phyloP scores from a whole-genome alignment of 2,888 invertebrate species.

The Drosophila koepferae region DNA sequence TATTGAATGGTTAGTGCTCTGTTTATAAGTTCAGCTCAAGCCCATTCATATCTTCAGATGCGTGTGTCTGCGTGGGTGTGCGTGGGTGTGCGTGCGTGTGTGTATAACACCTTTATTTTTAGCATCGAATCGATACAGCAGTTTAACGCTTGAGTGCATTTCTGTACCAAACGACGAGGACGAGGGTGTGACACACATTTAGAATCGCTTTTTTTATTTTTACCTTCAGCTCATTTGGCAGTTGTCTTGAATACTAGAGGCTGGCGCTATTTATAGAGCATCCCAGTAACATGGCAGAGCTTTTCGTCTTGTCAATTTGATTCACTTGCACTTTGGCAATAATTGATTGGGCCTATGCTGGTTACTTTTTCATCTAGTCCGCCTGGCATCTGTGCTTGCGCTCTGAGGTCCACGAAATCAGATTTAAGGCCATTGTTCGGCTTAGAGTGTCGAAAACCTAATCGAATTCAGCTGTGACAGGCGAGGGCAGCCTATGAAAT shows the following conservation, averaged over 20 bases:
- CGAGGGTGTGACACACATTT: constrained; percentile 41
- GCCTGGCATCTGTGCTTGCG: neutral
- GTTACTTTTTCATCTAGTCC: neutral
- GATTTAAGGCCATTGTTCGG: neutral
- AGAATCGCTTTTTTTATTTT: constrained; percentile 40
- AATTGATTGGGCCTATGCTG: neutral
- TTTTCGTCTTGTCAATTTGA: neutral
- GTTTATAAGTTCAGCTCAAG: neutral
- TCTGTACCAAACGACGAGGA: constrained; percentile 28
- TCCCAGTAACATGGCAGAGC: neutral
- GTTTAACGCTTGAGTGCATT: constrained; percentile 76
- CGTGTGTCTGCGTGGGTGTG: neutral
- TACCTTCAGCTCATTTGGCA: constrained; percentile 38
- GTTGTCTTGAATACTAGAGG: constrained; percentile 4
- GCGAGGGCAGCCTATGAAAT: neutral
- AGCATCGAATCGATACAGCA: constrained; percentile 74
- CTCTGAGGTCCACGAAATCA: neutral
- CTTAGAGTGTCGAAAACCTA: constrained; percentile 1
- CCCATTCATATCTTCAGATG: neutral
- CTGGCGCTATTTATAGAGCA: constrained; percentile 37
- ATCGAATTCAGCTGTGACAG: neutral
- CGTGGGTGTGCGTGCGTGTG: too few relatives aligned
- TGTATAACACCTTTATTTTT: constrained; percentile 57
- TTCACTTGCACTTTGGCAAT: neutral
- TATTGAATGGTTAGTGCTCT: neutral